Base-by-base conservation (phyloP, 2,113 vertebrate genomes). In the Zeus faber region DNA sequence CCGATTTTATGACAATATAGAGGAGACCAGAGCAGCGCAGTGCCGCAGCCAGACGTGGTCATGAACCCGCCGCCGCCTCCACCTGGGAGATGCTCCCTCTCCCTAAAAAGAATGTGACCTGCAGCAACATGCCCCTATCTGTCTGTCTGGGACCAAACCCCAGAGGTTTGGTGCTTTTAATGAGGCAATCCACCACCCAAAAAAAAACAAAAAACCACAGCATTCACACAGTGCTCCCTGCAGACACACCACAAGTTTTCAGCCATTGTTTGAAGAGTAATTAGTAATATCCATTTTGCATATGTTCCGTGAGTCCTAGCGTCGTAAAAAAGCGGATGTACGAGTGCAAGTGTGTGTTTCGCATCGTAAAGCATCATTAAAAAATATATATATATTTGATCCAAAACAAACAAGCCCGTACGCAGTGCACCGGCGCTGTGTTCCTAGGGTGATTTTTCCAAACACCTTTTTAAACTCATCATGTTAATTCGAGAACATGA, bases 61-160 rank as follows among this genome's bases (percentile, higher is more conserved):
- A 29, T 54, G 54, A 55, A 51, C 52, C 52, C 54, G 53, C 41
- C 22, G n/a, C n/a, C n/a, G n/a, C 45, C 27, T 33, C 50, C 54
- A 44, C 58, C 56, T 56, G 27, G 54, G 61, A 75, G 69, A 72
- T 62, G 55, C 57, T 17, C 43, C 2, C 22, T 67, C 25, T 73
- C 62, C 61, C 50, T 67, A 60, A 67, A 77, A 76, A 70, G 79
- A 79, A 76, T 80, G 62, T 60, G 58, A 71, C 68, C 65, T 62
- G 55, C 18, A 43, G 61, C 52, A 35, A 37, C 45, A 62, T 25
- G 53, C 17, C 56, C 49, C n/a, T 3, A n/a, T 41, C 22, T 35
- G 51, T 62, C 50, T 54, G 11, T 44, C 40, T 31, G 16, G 14
- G 14, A 14, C 41, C 16, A 9, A 20, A 35, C 54, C 18, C 40